Evolutionary conservation across 2,888 invertebrate genomes (phyloP).

Genomic region (Charanyca ferruginea): DNA sequence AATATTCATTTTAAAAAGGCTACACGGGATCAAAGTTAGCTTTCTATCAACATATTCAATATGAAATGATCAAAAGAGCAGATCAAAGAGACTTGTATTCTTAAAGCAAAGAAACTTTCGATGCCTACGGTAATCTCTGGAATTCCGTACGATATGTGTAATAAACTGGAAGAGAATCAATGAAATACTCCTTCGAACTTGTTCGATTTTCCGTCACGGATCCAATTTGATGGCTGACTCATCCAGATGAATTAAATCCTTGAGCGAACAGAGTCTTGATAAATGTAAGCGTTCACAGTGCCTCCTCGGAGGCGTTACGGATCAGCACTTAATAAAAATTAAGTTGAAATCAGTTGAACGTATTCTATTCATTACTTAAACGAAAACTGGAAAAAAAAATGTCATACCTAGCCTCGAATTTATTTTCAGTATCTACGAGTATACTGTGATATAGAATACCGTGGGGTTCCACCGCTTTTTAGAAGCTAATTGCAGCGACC

Average conservation of each 20-base stretch:
- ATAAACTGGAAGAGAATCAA: conserved; percentile 32
- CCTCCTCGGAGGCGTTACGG: too few species aligned
- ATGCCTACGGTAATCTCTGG: not conserved
- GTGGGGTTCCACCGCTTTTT: too few species aligned
- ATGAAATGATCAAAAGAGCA: conserved; percentile 20
- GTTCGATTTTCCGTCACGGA: conserved; percentile 63
- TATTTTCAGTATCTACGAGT: too few species aligned
- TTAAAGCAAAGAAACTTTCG: not conserved
- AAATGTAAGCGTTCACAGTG: conserved; percentile 9
- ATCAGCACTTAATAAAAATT: too few species aligned
- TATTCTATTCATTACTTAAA: too few species aligned
- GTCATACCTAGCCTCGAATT: too few species aligned
- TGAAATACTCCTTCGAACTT: conserved; percentile 7
- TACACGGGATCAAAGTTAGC: conserved; percentile 10
- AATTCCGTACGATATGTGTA: conserved; percentile 27
- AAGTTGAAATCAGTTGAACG: too few species aligned
- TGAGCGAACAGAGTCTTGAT: conserved; percentile 55
- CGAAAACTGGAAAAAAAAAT: too few species aligned
- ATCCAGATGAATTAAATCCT: conserved; percentile 68
- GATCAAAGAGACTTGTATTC: conserved; percentile 2
- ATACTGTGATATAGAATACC: too few species aligned
- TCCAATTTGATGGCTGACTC: conserved; percentile 67
- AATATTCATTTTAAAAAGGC: not conserved
- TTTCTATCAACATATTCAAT: not conserved
- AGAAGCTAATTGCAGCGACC: too few species aligned